Evolutionary conservation across 2,888 invertebrate genomes (phyloP), one percentile per base, ranked within the genome.

Genomic region (Stratiomys singularior): DNA sequence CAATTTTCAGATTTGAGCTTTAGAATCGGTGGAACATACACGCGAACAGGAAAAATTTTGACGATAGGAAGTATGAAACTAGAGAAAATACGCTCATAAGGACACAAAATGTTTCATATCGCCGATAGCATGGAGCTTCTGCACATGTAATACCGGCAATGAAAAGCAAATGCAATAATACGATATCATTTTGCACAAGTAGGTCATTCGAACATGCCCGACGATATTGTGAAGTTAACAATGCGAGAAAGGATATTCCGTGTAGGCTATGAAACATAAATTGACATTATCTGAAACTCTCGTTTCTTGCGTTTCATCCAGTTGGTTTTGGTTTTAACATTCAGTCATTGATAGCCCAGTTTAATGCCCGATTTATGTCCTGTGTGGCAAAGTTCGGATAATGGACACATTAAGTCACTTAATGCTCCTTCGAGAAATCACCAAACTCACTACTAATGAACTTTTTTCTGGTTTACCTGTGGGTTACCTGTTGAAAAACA

Each of bases 241-340:
- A 2, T 47, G 21, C 69, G 15, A 13, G 25, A 69, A 69, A 47
- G 46, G 69, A 69, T 46, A 23, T 46, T 30, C 25, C 25, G 21
- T 69, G 30, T 46, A 47, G 13, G 23, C 47, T 47, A 30, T 25
- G 15, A 47, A 23, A 46, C 47, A 27, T 13, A 9, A 9, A 25
- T 23, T 69, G 69, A 47, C 47, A 47, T 47, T 69, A 69, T 69
- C 69, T 47, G 15, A 2, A 13, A 13, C 47, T 47, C 69, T 67
- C 44, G 67, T 44, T 67, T 44, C 47, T 25, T 47, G 23, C 30
- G n/a, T n/a, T 69, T 44, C n/a, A 25, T 69, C 15, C 69, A 46
- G 4, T 21, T 23, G 69, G 47, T 69, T 69, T 69, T 69, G 69
- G 47, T 69, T 69, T 69, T 47, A n/a, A 69, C 37, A 69, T 69